These are phyloP conservation scores for Oligia strigilis DNA, from an alignment of 2,888 invertebrate genomes.

Conservation along the genomic window DNA sequence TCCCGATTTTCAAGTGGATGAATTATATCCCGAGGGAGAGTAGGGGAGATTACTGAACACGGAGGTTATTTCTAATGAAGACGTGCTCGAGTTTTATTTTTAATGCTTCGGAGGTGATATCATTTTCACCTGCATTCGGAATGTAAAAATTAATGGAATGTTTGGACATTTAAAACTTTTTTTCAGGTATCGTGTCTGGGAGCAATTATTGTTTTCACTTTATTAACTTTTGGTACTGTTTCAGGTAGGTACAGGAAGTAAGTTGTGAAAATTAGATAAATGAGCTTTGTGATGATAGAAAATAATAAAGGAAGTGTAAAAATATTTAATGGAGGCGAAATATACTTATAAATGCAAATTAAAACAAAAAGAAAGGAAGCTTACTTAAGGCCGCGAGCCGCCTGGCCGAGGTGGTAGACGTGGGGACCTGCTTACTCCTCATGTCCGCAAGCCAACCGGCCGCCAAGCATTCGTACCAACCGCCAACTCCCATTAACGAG, in stretches of 20 bases:
- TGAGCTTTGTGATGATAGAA: constrained; percentile 32
- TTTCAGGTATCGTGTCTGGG: constrained; percentile 41
- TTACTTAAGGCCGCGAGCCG: constrained; percentile 90
- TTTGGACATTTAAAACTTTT: constrained; percentile 25
- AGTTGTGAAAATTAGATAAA: constrained; percentile 36
- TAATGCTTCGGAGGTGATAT: constrained; percentile 82
- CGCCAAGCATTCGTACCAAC: constrained; percentile 88
- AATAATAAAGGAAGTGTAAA: constrained; percentile 61
- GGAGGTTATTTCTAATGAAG: constrained; percentile 87
- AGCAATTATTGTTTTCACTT: constrained; percentile 43
- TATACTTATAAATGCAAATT: constrained; percentile 81
- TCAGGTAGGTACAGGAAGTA: constrained; percentile 12
- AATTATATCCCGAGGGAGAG: constrained; percentile 88
- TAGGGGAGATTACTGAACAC: constrained; percentile 82
- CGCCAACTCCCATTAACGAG: constrained; percentile 89
- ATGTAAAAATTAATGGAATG: constrained; percentile 27
- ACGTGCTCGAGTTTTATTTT: constrained; percentile 86
- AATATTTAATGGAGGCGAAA: constrained; percentile 66
- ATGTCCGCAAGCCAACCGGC: constrained; percentile 89
- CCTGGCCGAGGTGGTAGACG: constrained; percentile 89
- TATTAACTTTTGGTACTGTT: constrained; percentile 42
- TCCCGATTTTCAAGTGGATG: constrained; percentile 89
- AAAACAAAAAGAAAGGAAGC: constrained; percentile 89
- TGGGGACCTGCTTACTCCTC: constrained; percentile 90
- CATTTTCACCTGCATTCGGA: constrained; percentile 80